Evolutionary conservation across 2,888 invertebrate species (phyloP).

Genomic region (Clusia tigrina): DNA sequence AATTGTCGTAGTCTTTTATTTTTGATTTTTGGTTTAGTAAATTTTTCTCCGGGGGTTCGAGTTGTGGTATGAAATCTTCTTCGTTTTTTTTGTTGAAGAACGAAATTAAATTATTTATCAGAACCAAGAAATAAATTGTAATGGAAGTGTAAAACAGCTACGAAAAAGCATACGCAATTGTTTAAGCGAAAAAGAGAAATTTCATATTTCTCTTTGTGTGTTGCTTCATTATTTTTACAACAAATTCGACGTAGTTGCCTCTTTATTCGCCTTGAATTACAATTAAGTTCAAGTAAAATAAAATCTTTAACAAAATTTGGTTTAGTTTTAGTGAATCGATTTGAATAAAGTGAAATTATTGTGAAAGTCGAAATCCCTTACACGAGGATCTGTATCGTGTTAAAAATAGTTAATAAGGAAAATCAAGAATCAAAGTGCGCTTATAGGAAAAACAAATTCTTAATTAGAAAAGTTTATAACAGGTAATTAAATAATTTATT

Average conservation of each 20-base stretch:
- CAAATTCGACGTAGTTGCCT: neutral
- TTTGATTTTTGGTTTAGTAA: no score
- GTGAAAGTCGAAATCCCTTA: slow-evolving; percentile 44
- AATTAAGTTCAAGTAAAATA: slow-evolving; percentile 3
- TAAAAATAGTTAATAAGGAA: slow-evolving; percentile 19
- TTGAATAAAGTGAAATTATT: neutral
- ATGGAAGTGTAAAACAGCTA: no score
- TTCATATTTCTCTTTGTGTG: neutral
- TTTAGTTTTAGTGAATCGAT: no score
- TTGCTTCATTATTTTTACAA: neutral
- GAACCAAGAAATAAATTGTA: no score
- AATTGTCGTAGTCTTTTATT: no score
- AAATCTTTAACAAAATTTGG: no score
- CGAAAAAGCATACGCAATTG: no score
- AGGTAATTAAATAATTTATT: neutral
- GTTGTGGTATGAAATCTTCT: no score
- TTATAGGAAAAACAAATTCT: neutral
- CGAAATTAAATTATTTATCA: no score
- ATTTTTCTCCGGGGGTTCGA: no score
- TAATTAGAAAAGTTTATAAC: neutral
- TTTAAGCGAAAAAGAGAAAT: no score
- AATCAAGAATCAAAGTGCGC: neutral
- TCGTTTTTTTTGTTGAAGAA: no score
- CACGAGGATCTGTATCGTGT: slow-evolving; percentile 60
- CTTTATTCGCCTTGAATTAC: slow-evolving; percentile 8